Percentiles rank a stretch among this genome's conserved stretches.
These are phyloP conservation scores for Pocillopora verrucosa DNA, from an alignment of 64 coral and sea anemone species.

Conservation along the genomic window DNA sequence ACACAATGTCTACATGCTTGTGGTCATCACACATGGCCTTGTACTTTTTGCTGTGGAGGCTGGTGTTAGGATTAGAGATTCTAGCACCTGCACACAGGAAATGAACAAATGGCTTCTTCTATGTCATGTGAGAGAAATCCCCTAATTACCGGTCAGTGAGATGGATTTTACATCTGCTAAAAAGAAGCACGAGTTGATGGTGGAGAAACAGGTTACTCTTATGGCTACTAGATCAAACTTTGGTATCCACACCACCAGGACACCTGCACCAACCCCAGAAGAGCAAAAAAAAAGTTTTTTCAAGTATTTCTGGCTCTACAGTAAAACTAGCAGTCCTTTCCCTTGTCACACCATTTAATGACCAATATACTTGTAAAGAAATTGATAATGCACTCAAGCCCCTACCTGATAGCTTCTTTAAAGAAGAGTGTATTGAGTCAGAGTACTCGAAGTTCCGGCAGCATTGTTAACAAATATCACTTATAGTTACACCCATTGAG, in stretches of 20 bases:
- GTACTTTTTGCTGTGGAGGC: constrained; percentile 14
- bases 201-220: constrained; percentile 2
- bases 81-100: constrained; percentile 24
- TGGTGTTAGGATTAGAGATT: constrained; percentile 19
- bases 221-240: neutral
- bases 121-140: neutral
- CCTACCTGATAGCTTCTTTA: no score
- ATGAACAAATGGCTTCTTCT: constrained; percentile 34
- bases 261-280: neutral
- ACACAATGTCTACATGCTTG: no score
- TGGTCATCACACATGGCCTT: no score
- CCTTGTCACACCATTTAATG: constrained; percentile 50
- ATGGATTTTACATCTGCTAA: constrained; percentile 58
- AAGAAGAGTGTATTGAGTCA: no score
- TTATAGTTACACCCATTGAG: no score
- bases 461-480: no score
- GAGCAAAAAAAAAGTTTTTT: constrained; percentile 12
- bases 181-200: neutral
- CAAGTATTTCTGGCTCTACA: constrained; percentile 2
- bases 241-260: neutral
- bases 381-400: no score
- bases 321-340: constrained; percentile 46
- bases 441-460: no score
- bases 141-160: constrained; percentile 34
- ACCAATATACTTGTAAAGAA: neutral